Evolutionary conservation across 1,140 invertebrate genomes (phyloP).

Genomic region (Saxidomus purpurata): DNA sequence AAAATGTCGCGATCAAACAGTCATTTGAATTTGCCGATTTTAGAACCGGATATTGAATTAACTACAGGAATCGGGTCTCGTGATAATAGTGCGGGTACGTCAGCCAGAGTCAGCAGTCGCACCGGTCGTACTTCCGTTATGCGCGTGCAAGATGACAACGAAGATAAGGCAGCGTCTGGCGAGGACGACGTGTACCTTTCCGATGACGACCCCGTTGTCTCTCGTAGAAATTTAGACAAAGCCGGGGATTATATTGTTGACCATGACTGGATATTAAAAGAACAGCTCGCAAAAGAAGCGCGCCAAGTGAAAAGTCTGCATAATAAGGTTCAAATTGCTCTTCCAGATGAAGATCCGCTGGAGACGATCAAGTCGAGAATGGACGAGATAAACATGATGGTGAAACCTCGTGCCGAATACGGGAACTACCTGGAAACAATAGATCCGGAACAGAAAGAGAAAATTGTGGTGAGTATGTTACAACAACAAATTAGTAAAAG

Average conservation of each 20-base stretch:
- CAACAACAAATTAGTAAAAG: too few species aligned
- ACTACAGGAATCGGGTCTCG: neutral
- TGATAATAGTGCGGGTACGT: conserved; percentile 39
- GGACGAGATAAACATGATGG: conserved; percentile 67
- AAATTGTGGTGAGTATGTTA: conserved; percentile 58
- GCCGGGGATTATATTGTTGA: conserved; percentile 65
- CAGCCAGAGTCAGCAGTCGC: neutral
- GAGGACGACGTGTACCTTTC: conserved; percentile 60
- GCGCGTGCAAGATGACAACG: neutral
- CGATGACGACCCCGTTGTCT: conserved; percentile 59
- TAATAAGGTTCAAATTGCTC: conserved; percentile 49
- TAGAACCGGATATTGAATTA: conserved; percentile 52
- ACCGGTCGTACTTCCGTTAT: conserved; percentile 5
- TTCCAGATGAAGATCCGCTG: conserved; percentile 67
- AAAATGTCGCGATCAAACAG: conserved; percentile 27
- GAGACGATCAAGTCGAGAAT: conserved; percentile 55
- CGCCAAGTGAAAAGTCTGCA: conserved; percentile 17
- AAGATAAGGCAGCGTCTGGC: neutral
- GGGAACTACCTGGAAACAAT: conserved; percentile 62
- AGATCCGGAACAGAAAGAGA: conserved; percentile 52
- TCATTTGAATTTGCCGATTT: conserved; percentile 33
- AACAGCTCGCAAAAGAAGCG: conserved; percentile 44
- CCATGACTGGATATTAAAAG: conserved; percentile 67
- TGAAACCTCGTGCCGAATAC: conserved; percentile 56
- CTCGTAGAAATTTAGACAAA: conserved; percentile 60